Percentiles rank a stretch among this genome's conserved stretches.
These are phyloP conservation scores for Brachystomella parvula DNA, from an alignment of 1,140 invertebrate genomes.

Conservation along the genomic window DNA sequence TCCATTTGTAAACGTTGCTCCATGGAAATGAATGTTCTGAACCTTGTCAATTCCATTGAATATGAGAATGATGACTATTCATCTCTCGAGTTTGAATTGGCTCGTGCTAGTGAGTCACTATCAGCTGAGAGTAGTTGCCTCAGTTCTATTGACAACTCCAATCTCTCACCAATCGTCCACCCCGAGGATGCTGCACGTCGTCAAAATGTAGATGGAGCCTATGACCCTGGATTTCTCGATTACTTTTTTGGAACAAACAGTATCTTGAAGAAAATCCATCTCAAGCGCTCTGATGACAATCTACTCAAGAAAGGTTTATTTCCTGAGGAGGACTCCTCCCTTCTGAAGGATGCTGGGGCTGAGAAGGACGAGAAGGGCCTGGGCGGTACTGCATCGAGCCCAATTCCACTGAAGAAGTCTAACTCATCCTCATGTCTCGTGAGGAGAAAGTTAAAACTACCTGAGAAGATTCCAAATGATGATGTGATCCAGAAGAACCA, in stretches of 20 bases:
- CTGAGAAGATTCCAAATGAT: conserved; percentile 21
- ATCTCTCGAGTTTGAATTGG: conserved; percentile 36
- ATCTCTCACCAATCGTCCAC: background rate
- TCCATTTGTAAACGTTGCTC: conserved; percentile 33
- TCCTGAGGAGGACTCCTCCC: conserved; percentile 1
- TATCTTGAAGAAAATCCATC: conserved; percentile 8
- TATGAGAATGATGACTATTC: conserved; percentile 24
- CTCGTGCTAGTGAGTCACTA: conserved; percentile 23
- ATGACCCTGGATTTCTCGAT: background rate
- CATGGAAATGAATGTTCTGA: conserved; percentile 32
- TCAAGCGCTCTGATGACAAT: background rate
- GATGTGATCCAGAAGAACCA: background rate
- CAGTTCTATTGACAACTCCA: conserved; percentile 4
- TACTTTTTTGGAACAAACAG: conserved; percentile 7
- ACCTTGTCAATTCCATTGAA: conserved; percentile 37
- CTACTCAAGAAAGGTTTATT: background rate
- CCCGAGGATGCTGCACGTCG: background rate
- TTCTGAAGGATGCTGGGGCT: background rate
- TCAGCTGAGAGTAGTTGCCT: background rate
- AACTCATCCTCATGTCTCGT: background rate
- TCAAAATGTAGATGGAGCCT: background rate
- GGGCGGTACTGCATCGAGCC: background rate
- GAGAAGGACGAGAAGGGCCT: background rate
- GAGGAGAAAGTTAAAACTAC: conserved; percentile 23
- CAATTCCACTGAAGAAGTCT: background rate